Conservation (phyloP, 2,888 invertebrate species). For the Glaucopsyche alexis region DNA sequence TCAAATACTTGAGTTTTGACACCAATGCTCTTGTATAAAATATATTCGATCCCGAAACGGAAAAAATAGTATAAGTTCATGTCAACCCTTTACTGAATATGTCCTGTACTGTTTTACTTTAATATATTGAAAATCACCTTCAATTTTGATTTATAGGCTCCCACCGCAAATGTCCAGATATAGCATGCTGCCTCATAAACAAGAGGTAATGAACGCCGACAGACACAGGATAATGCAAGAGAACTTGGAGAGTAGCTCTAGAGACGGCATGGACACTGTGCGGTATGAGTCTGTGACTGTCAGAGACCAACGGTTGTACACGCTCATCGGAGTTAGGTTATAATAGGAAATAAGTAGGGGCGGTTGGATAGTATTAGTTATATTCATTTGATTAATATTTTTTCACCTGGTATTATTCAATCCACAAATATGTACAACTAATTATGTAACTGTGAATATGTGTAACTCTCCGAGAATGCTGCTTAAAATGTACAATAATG, state of each 20-base stretch:
- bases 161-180: constrained; percentile 62
- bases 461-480: too few relatives aligned
- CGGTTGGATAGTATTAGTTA: neutral
- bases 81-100: too few relatives aligned
- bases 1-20: too few relatives aligned
- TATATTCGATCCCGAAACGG: too few relatives aligned
- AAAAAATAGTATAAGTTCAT: too few relatives aligned
- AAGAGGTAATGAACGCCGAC: constrained; percentile 49
- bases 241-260: constrained; percentile 40
- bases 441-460: too few relatives aligned
- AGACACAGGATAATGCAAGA: constrained; percentile 50
- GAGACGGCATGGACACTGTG: constrained; percentile 52
- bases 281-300: constrained; percentile 43
- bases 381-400: neutral
- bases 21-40: too few relatives aligned
- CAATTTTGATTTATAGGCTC: constrained; percentile 47
- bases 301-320: constrained; percentile 55
- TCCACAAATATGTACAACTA: neutral
- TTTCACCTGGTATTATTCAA: neutral
- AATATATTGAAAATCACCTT: neutral
- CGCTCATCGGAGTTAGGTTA: constrained; percentile 55
- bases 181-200: constrained; percentile 64
- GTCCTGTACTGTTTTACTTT: too few relatives aligned
- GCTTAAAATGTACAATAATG: too few relatives aligned
- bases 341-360: neutral